A percentile compares a stretch with the other conserved stretches of the same genome.
These are phyloP conservation scores for Scleropages formosus DNA, from an alignment of 2,797 vertebrate genomes.

Conservation along the genomic window DNA sequence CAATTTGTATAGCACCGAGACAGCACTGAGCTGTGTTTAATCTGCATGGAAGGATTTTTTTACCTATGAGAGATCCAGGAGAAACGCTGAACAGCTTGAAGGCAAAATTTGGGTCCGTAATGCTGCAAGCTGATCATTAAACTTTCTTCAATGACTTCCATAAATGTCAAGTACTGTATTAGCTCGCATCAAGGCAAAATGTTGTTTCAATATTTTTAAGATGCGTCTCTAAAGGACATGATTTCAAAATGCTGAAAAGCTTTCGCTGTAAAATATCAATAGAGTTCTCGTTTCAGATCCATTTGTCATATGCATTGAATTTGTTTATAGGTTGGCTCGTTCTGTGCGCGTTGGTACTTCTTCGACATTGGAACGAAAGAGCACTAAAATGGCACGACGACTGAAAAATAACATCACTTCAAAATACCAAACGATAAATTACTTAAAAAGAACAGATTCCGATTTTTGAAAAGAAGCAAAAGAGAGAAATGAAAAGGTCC, in stretches of 20 bases:
- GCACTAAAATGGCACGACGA: not conserved
- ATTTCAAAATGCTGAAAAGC: not conserved
- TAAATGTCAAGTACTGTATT: not conserved
- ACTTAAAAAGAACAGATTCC: constrained; percentile 26
- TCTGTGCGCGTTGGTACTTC: constrained; percentile 2
- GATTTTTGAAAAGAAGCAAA: not conserved
- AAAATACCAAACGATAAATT: not conserved
- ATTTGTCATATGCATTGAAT: not conserved
- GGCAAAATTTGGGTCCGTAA: too few species aligned
- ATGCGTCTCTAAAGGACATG: too few species aligned
- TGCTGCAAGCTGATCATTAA: not conserved
- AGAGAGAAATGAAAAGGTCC: not conserved
- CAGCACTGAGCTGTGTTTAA: not conserved
- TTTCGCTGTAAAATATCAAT: not conserved
- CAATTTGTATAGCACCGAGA: not conserved
- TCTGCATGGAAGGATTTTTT: too few species aligned
- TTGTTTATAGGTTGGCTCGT: not conserved
- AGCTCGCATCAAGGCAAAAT: not conserved
- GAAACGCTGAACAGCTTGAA: too few species aligned
- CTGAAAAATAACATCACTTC: not conserved
- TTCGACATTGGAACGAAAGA: not conserved
- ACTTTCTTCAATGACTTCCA: not conserved
- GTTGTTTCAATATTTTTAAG: not conserved
- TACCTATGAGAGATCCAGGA: too few species aligned
- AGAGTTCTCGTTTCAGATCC: not conserved